Evolutionary conservation across 2,797 vertebrate species (phyloP).

Genomic region (Molothrus aeneus): DNA sequence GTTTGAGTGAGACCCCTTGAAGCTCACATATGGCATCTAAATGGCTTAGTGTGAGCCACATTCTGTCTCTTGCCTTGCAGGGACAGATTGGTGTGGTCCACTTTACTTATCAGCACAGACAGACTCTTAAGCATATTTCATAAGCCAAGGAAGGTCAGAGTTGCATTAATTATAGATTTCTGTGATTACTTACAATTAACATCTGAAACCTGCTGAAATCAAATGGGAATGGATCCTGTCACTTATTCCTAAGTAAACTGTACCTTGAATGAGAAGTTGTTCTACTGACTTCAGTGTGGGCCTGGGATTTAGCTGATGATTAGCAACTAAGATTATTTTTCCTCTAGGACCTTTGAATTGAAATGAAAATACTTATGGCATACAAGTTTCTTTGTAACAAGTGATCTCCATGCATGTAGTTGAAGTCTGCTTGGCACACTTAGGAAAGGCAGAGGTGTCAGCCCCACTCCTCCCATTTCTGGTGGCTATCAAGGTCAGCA

Average conservation of each 20-base stretch:
- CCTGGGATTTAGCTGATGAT: not conserved
- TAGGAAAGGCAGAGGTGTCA: not conserved
- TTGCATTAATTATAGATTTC: not conserved
- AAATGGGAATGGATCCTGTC: not conserved
- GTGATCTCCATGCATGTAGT: not conserved
- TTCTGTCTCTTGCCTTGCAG: not conserved
- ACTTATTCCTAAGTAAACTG: not conserved
- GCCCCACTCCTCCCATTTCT: constrained; percentile 5
- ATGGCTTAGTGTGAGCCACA: accelerated
- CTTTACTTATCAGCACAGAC: not conserved
- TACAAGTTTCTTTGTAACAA: not conserved
- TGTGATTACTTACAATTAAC: not conserved
- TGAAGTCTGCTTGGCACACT: not conserved
- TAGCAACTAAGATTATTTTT: not conserved
- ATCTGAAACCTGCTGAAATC: not conserved
- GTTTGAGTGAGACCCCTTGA: not conserved
- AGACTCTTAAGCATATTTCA: not conserved
- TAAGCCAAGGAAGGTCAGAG: not conserved
- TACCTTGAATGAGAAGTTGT: not conserved
- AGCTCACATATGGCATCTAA: not conserved
- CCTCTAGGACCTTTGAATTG: not conserved
- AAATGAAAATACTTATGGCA: not conserved
- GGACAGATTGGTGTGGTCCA: not conserved
- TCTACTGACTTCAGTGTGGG: not conserved
- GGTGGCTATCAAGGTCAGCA: constrained; percentile 3